Evolutionary conservation across 1,140 invertebrate genomes (phyloP).

Genomic region (Ips nitidus): DNA sequence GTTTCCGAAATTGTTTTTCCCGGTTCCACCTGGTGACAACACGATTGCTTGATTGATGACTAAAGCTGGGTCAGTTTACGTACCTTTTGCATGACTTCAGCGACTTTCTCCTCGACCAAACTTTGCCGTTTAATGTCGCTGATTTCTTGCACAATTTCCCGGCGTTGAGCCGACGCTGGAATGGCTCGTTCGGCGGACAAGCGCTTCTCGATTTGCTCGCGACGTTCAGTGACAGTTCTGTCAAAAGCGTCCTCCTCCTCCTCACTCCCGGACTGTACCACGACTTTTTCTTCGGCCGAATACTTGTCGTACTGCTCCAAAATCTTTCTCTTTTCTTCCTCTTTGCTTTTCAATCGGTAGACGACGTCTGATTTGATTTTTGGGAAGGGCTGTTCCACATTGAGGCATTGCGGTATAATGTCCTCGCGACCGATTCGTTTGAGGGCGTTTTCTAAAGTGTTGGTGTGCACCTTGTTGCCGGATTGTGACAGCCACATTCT

Average conservation of each 20-base stretch:
- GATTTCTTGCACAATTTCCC: slow-evolving; percentile 67
- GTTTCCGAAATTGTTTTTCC: slow-evolving; percentile 37
- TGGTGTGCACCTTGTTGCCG: slow-evolving; percentile 75
- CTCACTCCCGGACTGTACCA: slow-evolving; percentile 57
- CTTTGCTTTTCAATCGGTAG: slow-evolving; percentile 51
- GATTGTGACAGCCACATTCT: slow-evolving; percentile 77
- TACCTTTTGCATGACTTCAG: slow-evolving; percentile 58
- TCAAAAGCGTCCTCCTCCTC: slow-evolving; percentile 70
- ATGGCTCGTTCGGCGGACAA: slow-evolving; percentile 64
- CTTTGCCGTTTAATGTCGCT: slow-evolving; percentile 69
- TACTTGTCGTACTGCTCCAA: slow-evolving; percentile 64
- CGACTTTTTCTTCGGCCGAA: slow-evolving; percentile 70
- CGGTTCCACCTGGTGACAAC: slow-evolving; percentile 11
- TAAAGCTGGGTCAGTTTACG: not conserved
- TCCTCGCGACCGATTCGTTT: slow-evolving; percentile 88
- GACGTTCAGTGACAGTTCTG: slow-evolving; percentile 66
- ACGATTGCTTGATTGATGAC: not conserved
- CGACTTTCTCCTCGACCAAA: slow-evolving; percentile 59
- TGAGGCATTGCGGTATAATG: slow-evolving; percentile 90
- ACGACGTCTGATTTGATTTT: slow-evolving; percentile 43
- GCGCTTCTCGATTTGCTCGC: slow-evolving; percentile 70
- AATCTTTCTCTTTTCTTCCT: slow-evolving; percentile 55
- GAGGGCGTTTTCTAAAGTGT: slow-evolving; percentile 81
- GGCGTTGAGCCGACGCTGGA: slow-evolving; percentile 66
- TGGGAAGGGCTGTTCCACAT: slow-evolving; percentile 67